Conservation (phyloP, 2,113 vertebrate species). For the Ahaetulla prasina region DNA sequence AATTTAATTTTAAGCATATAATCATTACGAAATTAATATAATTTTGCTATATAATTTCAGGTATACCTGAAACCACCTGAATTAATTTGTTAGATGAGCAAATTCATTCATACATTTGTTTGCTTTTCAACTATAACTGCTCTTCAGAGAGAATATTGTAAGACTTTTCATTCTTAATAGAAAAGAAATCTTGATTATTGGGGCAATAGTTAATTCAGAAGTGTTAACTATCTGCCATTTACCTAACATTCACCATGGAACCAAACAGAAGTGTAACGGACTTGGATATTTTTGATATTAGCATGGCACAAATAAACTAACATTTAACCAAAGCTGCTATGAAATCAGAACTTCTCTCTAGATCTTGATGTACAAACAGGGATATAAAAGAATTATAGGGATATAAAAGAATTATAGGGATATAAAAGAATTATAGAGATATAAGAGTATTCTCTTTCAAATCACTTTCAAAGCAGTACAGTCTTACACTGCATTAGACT, state of each 20-base stretch:
- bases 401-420: no score
- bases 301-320: neutral
- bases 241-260: neutral
- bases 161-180: neutral
- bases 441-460: neutral
- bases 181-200: neutral
- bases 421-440: no score
- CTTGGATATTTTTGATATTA: neutral
- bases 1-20: slow-evolving; percentile 23
- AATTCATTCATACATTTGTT: neutral
- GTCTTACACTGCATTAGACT: neutral
- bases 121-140: neutral
- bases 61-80: neutral
- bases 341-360: neutral
- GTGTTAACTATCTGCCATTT: neutral
- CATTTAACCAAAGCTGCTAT: neutral
- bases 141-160: neutral
- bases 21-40: neutral
- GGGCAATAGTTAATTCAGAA: neutral
- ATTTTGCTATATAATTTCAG: neutral
- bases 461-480: neutral
- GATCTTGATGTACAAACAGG: neutral
- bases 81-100: neutral
- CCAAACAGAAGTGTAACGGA: neutral
- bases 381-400: neutral